Base-by-base conservation (phyloP, 2,888 invertebrate species). In the Plagodis dolabraria region DNA sequence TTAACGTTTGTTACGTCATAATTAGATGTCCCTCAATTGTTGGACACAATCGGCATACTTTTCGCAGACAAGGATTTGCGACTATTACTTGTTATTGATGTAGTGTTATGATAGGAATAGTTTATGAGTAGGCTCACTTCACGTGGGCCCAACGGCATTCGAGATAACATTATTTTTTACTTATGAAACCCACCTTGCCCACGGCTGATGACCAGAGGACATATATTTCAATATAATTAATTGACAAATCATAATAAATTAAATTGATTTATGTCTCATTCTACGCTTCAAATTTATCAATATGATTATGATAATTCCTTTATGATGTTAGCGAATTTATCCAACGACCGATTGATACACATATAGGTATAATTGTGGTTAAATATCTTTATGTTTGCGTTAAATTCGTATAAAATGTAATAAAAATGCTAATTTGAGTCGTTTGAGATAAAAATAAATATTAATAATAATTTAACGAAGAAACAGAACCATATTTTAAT, bases 251-350 rank as follows among this genome's bases (percentile, higher is more conserved):
- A 69, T 66, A 67, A 55, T 64, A 63, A 65, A 65, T 53, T 64
- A 63, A 65, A 65, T 53, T 64, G 65, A 69, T 69, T 69, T 67
- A 67, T 61, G 59, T 40, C 52, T 49, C 53, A 61, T 65, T 64
- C 53, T 35, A 40, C 58, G 40, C 57, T 38, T 63, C 61, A 53
- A 53, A 67, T 65, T 54, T 63, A 65, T 69, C 60, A 61, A 67
- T 52, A 47, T 62, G 57, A 65, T 71, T 67, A 68, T 57, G 53
- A 60, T 60, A 57, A 61, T 36, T 55, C 60, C 53, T 53, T 65
- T 65, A 59, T 63, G 47, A 57, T 49, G 57, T 57, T 46, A 51
- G 51, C 61, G 63, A 64, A 63, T 66, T 52, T 57, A 60, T 64
- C 54, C 48, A 53, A 58, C 45, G 53, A 40, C 53, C 42, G 49